Conservation (phyloP, 1,140 invertebrate genomes). For the Drosophila aff. region DNA sequence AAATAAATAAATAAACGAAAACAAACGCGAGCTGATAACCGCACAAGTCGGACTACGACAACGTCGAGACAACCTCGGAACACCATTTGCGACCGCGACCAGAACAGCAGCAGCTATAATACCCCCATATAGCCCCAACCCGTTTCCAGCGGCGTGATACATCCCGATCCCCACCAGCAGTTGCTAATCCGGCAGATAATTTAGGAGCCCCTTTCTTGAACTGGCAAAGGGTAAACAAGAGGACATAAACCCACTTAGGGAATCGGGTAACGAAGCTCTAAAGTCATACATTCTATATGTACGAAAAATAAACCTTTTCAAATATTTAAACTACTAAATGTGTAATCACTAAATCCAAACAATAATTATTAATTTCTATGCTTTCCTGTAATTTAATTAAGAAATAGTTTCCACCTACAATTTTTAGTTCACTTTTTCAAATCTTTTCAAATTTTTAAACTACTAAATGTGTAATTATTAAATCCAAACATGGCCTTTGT, state of each 20-base stretch:
- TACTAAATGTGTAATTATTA: background rate
- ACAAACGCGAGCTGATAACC: slow-evolving; percentile 75
- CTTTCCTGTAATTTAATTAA: background rate
- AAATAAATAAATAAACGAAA: slow-evolving; percentile 57
- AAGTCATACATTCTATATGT: background rate
- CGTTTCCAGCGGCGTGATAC: slow-evolving; percentile 2
- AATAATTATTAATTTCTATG: background rate
- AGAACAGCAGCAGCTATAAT: slow-evolving; percentile 10
- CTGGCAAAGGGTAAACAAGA: slow-evolving; percentile 28
- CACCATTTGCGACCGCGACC: slow-evolving; percentile 43
- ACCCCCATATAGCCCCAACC: slow-evolving; percentile 5
- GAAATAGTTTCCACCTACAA: too few species aligned
- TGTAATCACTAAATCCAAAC: background rate
- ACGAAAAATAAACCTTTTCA: background rate
- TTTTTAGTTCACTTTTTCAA: too few species aligned
- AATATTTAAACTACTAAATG: background rate
- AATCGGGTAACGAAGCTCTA: background rate
- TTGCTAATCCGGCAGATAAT: slow-evolving; percentile 30
- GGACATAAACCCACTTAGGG: background rate
- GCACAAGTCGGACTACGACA: slow-evolving; percentile 76
- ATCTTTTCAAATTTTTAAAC: background rate
- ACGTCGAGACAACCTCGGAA: slow-evolving; percentile 42
- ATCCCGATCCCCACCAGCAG: slow-evolving; percentile 31
- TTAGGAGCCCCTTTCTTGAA: slow-evolving; percentile 10
- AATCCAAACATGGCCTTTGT: background rate